These are phyloP conservation scores for Bombus waltoni DNA, from an alignment of 1,140 invertebrate genomes.

Conservation along the genomic window DNA sequence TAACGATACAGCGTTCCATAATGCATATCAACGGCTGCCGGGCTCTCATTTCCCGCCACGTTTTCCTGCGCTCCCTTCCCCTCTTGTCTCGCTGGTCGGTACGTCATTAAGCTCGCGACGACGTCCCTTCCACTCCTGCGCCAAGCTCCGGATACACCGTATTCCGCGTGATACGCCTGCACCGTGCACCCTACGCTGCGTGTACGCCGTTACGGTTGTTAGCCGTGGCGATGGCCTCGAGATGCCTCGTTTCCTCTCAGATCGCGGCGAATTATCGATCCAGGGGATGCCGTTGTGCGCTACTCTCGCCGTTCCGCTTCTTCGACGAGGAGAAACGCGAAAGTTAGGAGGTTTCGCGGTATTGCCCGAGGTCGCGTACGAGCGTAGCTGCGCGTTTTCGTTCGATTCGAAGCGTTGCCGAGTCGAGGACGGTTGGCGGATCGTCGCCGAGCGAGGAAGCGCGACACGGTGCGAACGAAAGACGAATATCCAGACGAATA, in stretches of 20 bases:
- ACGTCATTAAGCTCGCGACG: constrained; percentile 31
- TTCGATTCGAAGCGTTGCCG: too few species aligned
- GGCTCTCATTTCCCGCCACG: constrained; percentile 49
- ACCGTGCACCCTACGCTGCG: neutral
- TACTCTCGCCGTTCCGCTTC: too few species aligned
- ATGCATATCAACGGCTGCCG: constrained; percentile 52
- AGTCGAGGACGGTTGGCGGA: too few species aligned
- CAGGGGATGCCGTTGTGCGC: neutral
- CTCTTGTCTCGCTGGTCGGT: constrained; percentile 33
- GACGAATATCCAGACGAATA: too few species aligned
- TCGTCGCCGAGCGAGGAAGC: too few species aligned
- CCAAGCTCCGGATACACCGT: neutral
- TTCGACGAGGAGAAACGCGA: too few species aligned
- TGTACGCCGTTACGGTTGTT: neutral
- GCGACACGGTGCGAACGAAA: too few species aligned
- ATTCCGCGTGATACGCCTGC: neutral
- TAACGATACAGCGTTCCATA: constrained; percentile 59
- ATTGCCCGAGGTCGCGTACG: too few species aligned
- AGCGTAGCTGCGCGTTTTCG: too few species aligned
- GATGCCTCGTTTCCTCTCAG: neutral
- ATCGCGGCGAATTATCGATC: neutral
- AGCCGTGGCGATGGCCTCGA: neutral
- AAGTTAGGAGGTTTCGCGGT: too few species aligned
- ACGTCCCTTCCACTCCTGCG: too few species aligned
- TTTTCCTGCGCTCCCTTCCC: constrained; percentile 4